These are phyloP conservation scores for Chamaea fasciata DNA, from an alignment of 2,113 vertebrate species.

Conservation along the genomic window DNA sequence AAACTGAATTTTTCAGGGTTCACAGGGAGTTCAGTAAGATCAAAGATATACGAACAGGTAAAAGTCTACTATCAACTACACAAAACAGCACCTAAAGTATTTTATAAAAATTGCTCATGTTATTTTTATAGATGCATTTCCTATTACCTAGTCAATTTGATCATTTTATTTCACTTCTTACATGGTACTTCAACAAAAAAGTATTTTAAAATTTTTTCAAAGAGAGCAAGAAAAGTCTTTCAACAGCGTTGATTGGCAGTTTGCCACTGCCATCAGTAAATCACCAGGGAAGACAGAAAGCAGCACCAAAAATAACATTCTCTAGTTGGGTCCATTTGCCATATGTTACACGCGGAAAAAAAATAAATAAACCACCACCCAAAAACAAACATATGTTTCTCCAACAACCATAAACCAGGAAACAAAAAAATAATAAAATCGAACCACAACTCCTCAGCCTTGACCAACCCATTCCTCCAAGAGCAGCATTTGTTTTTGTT, in stretches of 20 bases:
- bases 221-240: not conserved
- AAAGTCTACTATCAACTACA: not conserved
- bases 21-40: not conserved
- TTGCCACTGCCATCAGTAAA: conserved; percentile 10
- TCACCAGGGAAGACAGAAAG: conserved; percentile 15
- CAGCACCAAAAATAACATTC: conserved; percentile 20
- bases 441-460: not conserved
- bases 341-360: not conserved
- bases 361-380: not conserved
- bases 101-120: not conserved
- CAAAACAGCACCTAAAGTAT: not conserved
- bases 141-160: not conserved
- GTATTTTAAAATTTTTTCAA: not conserved
- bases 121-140: not conserved
- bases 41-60: not conserved
- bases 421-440: not conserved
- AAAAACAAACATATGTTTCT: not conserved
- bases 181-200: not conserved
- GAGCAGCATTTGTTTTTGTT: not conserved
- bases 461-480: not conserved
- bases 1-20: not conserved
- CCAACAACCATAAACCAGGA: not conserved
- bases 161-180: not conserved
- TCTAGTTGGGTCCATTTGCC: not conserved
- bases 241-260: not conserved